Evolutionary conservation across 2,113 vertebrate genomes (phyloP).

Genomic region (Thinocorus orbignyianus): DNA sequence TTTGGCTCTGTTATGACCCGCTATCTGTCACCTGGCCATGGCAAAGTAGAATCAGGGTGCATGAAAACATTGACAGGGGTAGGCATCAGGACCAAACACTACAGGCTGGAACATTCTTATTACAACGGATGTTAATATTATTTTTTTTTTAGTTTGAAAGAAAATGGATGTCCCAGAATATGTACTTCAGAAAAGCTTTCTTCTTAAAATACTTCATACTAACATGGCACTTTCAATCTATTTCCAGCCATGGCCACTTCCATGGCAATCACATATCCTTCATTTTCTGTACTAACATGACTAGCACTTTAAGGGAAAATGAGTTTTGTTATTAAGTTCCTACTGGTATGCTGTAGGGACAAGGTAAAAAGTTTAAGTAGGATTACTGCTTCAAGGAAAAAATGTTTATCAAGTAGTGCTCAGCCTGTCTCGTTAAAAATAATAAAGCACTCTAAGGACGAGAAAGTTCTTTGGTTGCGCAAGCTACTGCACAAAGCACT

Average conservation of each 20-base stretch:
- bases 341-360: not conserved
- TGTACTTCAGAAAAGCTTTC: not conserved
- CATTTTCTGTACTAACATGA: not conserved
- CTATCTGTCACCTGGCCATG: not conserved
- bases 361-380: slow-evolving; percentile 66
- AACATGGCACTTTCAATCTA: not conserved
- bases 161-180: not conserved
- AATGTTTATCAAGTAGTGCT: slow-evolving; percentile 62
- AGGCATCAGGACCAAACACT: not conserved
- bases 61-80: not conserved
- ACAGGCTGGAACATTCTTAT: not conserved
- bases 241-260: not conserved
- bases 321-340: slow-evolving; percentile 30
- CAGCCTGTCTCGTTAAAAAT: slow-evolving; percentile 58
- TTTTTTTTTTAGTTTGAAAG: not conserved
- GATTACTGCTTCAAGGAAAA: slow-evolving; percentile 60
- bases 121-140: not conserved
- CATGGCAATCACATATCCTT: not conserved
- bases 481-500: slow-evolving; percentile 59
- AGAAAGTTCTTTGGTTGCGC: slow-evolving; percentile 36
- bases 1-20: not conserved
- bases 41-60: not conserved
- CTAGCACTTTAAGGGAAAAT: slow-evolving; percentile 31
- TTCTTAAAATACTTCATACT: not conserved
- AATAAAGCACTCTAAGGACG: slow-evolving; percentile 47